A percentile compares a stretch with the other conserved stretches of the same genome.
phyloP scores from a whole-genome alignment of 92 coral and sea anemone genomes.

The Palythoa grandiflora region DNA sequence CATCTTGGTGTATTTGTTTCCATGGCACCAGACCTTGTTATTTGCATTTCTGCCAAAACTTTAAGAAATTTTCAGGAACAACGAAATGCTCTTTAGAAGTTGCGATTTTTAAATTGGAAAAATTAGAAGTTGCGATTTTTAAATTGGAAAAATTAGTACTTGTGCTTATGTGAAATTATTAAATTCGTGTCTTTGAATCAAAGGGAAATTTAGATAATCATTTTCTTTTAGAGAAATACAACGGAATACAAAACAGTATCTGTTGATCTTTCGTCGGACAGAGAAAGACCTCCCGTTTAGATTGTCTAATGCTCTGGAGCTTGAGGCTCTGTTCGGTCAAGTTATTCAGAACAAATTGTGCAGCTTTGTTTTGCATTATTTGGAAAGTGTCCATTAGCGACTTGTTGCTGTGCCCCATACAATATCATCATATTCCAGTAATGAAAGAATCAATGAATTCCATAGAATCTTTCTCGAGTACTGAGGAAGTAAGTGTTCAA shows the following conservation, averaged over 20 bases:
- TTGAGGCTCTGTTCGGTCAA: slow-evolving; percentile 20
- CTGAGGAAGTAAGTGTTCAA: no score
- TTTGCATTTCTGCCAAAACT: no score
- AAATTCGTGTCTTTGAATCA: neutral
- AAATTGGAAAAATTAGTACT: neutral
- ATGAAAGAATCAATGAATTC: slow-evolving; percentile 43
- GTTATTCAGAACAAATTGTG: slow-evolving; percentile 41
- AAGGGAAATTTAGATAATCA: no score
- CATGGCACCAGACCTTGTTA: no score
- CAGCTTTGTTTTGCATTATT: slow-evolving; percentile 56
- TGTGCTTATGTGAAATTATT: neutral
- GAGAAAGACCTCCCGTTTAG: no score
- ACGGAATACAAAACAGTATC: no score
- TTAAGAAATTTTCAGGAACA: neutral
- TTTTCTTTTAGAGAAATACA: no score
- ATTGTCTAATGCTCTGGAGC: no score
- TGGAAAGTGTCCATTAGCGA: slow-evolving; percentile 54
- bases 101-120: neutral
- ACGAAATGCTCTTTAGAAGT: neutral
- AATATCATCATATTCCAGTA: slow-evolving; percentile 54
- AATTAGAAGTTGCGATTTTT: neutral
- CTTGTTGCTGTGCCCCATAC: slow-evolving; percentile 47
- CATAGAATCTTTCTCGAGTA: neutral
- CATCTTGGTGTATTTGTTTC: no score
- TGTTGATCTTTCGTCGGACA: no score